Conservation (phyloP, 2,888 invertebrate species). For the Rhyacophila evoluta region DNA sequence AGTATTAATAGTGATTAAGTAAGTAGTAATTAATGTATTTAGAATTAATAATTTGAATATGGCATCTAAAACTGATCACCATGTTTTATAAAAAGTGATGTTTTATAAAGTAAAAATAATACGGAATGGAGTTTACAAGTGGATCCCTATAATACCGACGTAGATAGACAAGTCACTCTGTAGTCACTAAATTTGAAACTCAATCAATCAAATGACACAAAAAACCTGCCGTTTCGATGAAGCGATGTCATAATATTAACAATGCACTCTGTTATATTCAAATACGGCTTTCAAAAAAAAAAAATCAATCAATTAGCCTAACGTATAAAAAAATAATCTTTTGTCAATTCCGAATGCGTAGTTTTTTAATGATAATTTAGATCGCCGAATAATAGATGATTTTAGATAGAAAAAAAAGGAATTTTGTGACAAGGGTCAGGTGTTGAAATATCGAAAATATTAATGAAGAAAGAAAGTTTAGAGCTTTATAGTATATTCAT, state of each 20-base stretch:
- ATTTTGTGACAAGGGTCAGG: background rate
- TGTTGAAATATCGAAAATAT: too few species aligned
- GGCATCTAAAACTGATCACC: too few species aligned
- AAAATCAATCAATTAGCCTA: background rate
- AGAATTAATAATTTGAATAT: too few species aligned
- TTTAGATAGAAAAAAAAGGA: background rate
- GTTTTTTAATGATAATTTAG: background rate
- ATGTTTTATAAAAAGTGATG: too few species aligned
- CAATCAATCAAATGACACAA: constrained; percentile 16
- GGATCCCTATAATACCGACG: too few species aligned
- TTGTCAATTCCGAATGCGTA: background rate
- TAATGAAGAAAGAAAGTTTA: too few species aligned
- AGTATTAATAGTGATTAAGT: too few species aligned
- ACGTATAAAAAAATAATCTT: background rate
- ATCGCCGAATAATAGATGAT: background rate
- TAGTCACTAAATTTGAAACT: background rate
- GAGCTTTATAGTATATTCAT: too few species aligned
- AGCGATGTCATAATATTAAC: background rate
- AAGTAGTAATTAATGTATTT: too few species aligned
- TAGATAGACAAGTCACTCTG: background rate
- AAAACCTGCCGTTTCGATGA: background rate
- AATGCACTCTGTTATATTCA: constrained; percentile 22
- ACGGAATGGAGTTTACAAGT: too few species aligned
- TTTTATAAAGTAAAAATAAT: too few species aligned
- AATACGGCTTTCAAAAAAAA: constrained; percentile 22